A percentile compares a stretch with the other conserved stretches of the same genome.
These are phyloP conservation scores for Clarias fuscus DNA, from an alignment of 2,797 vertebrate genomes.

Conservation along the genomic window DNA sequence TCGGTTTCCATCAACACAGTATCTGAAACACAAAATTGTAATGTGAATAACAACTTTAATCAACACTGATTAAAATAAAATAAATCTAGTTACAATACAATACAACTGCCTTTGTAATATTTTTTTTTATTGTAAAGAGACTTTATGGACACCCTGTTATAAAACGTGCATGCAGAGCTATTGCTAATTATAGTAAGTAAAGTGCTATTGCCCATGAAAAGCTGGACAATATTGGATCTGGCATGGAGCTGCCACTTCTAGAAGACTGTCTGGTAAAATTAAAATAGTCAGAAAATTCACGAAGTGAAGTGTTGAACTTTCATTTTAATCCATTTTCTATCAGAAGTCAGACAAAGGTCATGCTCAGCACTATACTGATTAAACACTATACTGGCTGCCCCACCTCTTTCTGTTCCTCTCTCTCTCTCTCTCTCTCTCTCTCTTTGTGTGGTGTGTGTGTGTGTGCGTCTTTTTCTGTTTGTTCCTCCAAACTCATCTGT, in stretches of 20 bases:
- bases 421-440: not conserved
- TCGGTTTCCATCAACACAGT: too few species aligned
- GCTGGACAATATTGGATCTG: not conserved
- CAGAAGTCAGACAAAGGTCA: slow-evolving; percentile 10
- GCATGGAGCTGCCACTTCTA: not conserved
- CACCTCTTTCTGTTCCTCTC: not conserved
- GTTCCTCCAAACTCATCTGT: too few species aligned
- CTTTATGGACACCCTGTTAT: not conserved
- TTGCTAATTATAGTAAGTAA: not conserved
- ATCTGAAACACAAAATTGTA: too few species aligned
- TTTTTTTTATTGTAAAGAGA: too few species aligned
- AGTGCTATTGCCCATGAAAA: slow-evolving; percentile 4
- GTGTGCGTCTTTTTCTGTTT: too few species aligned
- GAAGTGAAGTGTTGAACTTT: not conserved
- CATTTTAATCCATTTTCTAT: slow-evolving; percentile 7
- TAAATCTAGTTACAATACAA: too few species aligned
- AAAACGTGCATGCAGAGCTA: not conserved
- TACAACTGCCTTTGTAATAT: too few species aligned
- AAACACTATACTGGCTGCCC: not conserved
- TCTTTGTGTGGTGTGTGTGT: not conserved
- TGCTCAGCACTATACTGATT: not conserved
- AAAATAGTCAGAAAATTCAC: not conserved
- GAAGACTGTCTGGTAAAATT: not conserved
- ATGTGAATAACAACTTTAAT: too few species aligned
- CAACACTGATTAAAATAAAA: too few species aligned